A percentile compares a stretch with the other conserved stretches of the same genome.
phyloP scores from a whole-genome alignment of 2,113 vertebrate genomes.

The Aphelocoma coerulescens region DNA sequence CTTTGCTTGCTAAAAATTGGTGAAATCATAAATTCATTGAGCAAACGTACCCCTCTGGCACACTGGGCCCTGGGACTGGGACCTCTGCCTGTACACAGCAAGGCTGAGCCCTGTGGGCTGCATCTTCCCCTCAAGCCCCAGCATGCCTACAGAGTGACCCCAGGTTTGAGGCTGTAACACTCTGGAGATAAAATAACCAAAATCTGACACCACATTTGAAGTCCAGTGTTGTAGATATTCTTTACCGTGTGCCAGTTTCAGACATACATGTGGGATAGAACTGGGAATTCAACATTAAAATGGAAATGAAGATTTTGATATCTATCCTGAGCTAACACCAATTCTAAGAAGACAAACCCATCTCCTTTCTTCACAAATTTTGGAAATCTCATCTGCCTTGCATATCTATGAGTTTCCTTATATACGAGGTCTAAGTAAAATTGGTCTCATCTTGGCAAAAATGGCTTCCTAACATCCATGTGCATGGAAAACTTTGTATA shows the following conservation, averaged over 20 bases:
- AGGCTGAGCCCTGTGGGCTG: background rate
- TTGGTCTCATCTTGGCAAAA: background rate
- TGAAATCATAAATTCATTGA: background rate
- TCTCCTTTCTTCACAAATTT: background rate
- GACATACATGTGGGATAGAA: background rate
- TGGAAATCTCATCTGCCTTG: background rate
- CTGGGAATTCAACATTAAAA: background rate
- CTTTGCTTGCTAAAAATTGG: background rate
- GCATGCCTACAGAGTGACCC: fast-evolving
- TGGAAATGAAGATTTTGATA: background rate
- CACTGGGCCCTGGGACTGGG: background rate
- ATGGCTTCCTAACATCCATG: background rate
- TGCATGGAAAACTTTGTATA: background rate
- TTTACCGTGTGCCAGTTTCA: background rate
- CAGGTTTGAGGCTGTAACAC: background rate
- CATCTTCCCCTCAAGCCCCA: background rate
- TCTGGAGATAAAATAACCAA: background rate
- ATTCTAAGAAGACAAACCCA: background rate
- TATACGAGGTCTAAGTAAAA: background rate
- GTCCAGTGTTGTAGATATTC: background rate
- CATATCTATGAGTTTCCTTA: background rate
- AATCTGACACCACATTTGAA: background rate
- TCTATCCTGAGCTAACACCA: background rate
- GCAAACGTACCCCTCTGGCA: background rate
- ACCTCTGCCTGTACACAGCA: background rate